Evolutionary conservation across 2,797 vertebrate genomes (phyloP).

Genomic region (Toxotes lorentzi): DNA sequence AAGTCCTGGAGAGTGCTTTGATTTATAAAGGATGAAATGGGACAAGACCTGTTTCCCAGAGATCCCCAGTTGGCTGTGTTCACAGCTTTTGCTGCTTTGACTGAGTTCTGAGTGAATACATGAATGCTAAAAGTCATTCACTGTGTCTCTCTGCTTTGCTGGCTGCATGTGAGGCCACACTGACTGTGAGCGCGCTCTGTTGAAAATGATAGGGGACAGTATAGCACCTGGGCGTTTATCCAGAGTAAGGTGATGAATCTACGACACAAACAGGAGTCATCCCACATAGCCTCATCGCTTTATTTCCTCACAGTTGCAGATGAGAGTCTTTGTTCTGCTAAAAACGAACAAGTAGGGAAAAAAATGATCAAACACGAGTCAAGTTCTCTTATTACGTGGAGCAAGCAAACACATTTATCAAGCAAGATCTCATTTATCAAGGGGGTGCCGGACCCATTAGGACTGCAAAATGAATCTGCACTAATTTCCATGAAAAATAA

Average conservation of each 20-base stretch:
- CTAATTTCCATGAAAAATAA: constrained; percentile 50
- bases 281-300: constrained; percentile 14
- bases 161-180: constrained; percentile 48
- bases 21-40: constrained; percentile 80
- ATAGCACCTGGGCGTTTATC: constrained; percentile 17
- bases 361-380: constrained; percentile 19
- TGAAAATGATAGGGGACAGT: constrained; percentile 41
- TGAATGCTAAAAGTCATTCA: constrained; percentile 72
- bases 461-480: constrained; percentile 32
- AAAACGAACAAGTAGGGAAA: constrained; percentile 1
- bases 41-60: constrained; percentile 72
- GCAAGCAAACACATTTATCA: constrained; percentile 41
- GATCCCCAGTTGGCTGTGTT: constrained; percentile 69
- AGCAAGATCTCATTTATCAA: constrained; percentile 44
- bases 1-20: constrained; percentile 74
- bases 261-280: constrained; percentile 37
- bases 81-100: constrained; percentile 70
- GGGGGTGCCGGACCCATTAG: constrained; percentile 37
- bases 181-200: constrained; percentile 40
- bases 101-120: constrained; percentile 80
- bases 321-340: constrained; percentile 20
- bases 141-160: constrained; percentile 32
- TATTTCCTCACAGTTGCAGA: neutral
- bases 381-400: constrained; percentile 26
- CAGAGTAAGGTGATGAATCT: constrained; percentile 9